Percentiles rank a stretch among this genome's conserved stretches.
phyloP scores from a whole-genome alignment of 2,797 vertebrate genomes.

The Naso thynnoides region DNA sequence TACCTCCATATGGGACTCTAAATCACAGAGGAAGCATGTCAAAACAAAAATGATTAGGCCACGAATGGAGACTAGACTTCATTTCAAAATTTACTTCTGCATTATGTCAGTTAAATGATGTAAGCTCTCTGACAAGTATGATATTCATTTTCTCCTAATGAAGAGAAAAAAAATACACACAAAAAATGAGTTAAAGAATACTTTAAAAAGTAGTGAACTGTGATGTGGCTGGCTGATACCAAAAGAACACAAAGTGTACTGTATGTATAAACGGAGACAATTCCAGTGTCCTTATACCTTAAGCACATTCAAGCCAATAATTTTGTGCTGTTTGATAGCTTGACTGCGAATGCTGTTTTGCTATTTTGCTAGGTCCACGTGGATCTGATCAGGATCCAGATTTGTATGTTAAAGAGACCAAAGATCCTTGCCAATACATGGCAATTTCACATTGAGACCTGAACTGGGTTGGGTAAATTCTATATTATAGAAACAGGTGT shows the following conservation, averaged over 20 bases:
- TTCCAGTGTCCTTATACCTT: neutral
- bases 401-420: slow-evolving; percentile 5
- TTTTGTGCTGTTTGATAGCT: slow-evolving; percentile 17
- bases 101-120: neutral
- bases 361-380: slow-evolving; percentile 33
- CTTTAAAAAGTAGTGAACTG: neutral
- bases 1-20: neutral
- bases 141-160: neutral
- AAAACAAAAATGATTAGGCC: neutral
- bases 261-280: neutral
- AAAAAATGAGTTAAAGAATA: neutral
- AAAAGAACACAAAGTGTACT: neutral
- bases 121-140: slow-evolving; percentile 8
- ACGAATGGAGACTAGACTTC: neutral
- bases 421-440: slow-evolving; percentile 2
- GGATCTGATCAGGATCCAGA: slow-evolving; percentile 18
- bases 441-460: neutral
- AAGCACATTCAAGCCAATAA: slow-evolving; percentile 14
- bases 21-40: neutral
- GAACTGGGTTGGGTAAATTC: neutral
- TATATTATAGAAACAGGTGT: neutral
- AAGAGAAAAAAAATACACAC: neutral
- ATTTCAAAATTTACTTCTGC: neutral
- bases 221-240: neutral
- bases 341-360: slow-evolving; percentile 3